Evolutionary conservation across 2,888 invertebrate species (phyloP).

Genomic region (Apotomis capreana): DNA sequence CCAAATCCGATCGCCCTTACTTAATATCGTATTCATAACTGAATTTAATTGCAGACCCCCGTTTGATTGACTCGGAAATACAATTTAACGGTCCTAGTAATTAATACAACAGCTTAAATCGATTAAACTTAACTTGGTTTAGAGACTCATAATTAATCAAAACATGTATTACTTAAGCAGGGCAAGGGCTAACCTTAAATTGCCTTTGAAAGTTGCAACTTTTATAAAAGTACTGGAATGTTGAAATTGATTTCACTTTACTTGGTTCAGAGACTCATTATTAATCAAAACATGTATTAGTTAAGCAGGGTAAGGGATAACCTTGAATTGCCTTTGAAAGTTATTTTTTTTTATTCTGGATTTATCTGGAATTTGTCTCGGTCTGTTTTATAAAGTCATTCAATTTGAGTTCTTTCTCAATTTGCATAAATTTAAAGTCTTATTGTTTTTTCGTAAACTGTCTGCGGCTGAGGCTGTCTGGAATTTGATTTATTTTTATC

Average conservation of each 20-base stretch:
- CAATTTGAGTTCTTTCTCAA: too few relatives aligned
- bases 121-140: slow-evolving; percentile 18
- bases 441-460: too few relatives aligned
- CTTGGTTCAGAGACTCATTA: neutral
- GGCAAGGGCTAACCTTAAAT: neutral
- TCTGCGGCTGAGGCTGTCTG: too few relatives aligned
- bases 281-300: slow-evolving; percentile 20
- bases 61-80: slow-evolving; percentile 20
- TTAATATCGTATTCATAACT: slow-evolving; percentile 7
- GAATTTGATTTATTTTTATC: too few relatives aligned
- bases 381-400: too few relatives aligned
- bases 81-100: slow-evolving; percentile 23
- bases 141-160: slow-evolving; percentile 15
- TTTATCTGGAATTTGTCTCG: too few relatives aligned
- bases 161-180: slow-evolving; percentile 6
- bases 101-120: slow-evolving; percentile 27
- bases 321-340: neutral
- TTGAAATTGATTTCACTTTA: slow-evolving; percentile 23
- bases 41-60: slow-evolving; percentile 17
- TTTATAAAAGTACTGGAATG: too few relatives aligned
- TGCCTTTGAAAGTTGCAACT: neutral
- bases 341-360: neutral
- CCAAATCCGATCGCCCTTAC: slow-evolving; percentile 11
- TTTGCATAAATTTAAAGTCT: too few relatives aligned
- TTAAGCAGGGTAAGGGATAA: neutral